Base-by-base conservation (phyloP, 2,797 vertebrate species). In the Pelochelys cantorii region DNA sequence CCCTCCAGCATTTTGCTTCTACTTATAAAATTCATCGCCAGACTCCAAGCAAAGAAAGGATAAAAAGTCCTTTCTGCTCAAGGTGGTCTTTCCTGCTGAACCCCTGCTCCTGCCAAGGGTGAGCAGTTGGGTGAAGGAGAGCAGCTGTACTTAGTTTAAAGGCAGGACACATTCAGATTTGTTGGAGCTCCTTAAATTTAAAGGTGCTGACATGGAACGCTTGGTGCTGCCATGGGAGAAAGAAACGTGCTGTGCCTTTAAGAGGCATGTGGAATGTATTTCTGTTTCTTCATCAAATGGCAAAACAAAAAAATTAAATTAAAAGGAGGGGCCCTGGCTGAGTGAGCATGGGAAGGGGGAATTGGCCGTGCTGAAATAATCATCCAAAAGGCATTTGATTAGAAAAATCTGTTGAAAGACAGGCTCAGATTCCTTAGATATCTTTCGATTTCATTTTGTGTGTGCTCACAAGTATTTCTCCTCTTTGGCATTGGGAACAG, bases 121-220 rank as follows among this genome's bases (percentile, higher is more conserved):
- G 92, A 97, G 90, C 95, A 93, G 92, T 95, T 93, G 94, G 96
- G 96, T 96, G 97, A 97, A 95, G 87, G 93, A 96, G 97, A 96
- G 95, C 97, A 98, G 97, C 97, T 98, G 98, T 97, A 95, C 96
- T 97, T 95, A 93, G 85, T 95, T 94, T 94, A 95, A 89, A 91
- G 91, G 91, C 90, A 93, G 96, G 96, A 91, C 92, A 93, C 85
- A 96, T 84, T 96, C 90, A 74, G 90, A 93, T 92, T 60, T 9
- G 1, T 90, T 81, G 82, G 83, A 96, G 52, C 31, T 83, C 52
- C 79, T 86, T 59, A 82, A 42, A 92, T 94, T 88, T 96, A 93
- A 96, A 95, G 90, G 87, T 95, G 57, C 94, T 90, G 54, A 78
- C 42, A 68, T 82, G 54, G 74, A 80, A 59, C 22, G 42, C 3